Percentiles rank a stretch among this genome's conserved stretches.
Evolutionary conservation across 2,113 vertebrate species (phyloP).

Genomic region (Tetrax tetrax): DNA sequence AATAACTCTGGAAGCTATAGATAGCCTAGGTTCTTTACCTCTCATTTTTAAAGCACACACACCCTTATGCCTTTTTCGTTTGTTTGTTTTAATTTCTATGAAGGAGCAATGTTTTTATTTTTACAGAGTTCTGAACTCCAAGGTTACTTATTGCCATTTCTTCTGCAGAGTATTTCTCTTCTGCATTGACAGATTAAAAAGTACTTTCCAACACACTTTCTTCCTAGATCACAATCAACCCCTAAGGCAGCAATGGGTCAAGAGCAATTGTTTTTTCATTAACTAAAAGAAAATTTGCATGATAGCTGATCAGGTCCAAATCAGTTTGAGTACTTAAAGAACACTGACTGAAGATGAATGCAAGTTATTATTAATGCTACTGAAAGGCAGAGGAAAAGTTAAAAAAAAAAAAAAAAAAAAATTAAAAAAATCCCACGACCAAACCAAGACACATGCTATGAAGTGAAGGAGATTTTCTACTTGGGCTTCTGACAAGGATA

Average conservation of each 20-base stretch:
- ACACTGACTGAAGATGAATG: not conserved
- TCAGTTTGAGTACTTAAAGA: not conserved
- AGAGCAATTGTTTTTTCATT: not conserved
- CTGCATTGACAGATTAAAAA: not conserved
- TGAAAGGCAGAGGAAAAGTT: not conserved
- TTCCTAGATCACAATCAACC: not conserved
- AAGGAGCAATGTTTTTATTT: not conserved
- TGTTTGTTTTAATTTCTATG: not conserved
- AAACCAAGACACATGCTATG: constrained; percentile 4
- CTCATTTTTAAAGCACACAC: not conserved
- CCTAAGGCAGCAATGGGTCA: not conserved
- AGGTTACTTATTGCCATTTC: not conserved
- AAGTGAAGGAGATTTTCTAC: constrained; percentile 39
- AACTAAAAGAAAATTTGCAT: not conserved
- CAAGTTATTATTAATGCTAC: not conserved
- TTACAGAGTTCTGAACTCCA: not conserved
- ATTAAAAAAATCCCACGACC: not conserved
- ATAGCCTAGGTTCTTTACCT: not conserved
- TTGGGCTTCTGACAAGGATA: constrained; percentile 17
- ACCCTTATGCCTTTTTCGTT: not conserved
- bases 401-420: not conserved
- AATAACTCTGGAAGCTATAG: not conserved
- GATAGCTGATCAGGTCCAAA: not conserved
- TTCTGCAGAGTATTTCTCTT: not conserved
- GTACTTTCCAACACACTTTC: not conserved